phyloP scores from a whole-genome alignment of 2,113 vertebrate species.

The Smithornis capensis region DNA sequence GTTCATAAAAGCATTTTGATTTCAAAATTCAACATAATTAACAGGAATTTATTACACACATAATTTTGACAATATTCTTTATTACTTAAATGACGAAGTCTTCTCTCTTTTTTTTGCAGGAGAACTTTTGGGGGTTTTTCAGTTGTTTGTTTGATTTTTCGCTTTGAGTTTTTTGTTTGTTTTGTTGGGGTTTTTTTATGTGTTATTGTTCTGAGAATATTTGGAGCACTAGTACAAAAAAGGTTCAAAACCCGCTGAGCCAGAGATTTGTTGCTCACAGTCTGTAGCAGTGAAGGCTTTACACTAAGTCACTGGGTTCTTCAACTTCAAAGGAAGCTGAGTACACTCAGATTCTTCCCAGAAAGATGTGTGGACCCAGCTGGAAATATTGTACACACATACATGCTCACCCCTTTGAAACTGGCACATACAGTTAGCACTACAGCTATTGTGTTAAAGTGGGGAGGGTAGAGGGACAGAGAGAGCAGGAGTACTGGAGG shows the following conservation, averaged over 20 bases:
- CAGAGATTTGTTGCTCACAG: not conserved
- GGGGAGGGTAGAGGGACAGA: not conserved
- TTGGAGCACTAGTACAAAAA: not conserved
- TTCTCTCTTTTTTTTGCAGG: too few species aligned
- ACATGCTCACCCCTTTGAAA: not conserved
- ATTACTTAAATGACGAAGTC: not conserved
- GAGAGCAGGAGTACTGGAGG: not conserved
- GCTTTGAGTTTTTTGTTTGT: not conserved
- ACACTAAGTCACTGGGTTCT: not conserved
- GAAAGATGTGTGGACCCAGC: not conserved
- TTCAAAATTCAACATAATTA: not conserved
- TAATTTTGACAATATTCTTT: not conserved
- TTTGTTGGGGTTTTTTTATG: not conserved
- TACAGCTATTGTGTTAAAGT: not conserved
- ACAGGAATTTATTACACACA: not conserved
- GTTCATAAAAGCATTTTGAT: not conserved
- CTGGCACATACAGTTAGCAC: not conserved
- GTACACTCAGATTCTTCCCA: not conserved
- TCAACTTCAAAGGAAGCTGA: not conserved
- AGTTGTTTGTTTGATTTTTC: too few species aligned
- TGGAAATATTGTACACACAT: not conserved
- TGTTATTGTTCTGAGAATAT: not conserved
- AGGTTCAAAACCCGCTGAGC: not conserved
- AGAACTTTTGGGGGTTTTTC: not conserved
- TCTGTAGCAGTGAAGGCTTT: not conserved